Conservation (phyloP, 2,888 invertebrate species). For the Eupithecia exiguata region DNA sequence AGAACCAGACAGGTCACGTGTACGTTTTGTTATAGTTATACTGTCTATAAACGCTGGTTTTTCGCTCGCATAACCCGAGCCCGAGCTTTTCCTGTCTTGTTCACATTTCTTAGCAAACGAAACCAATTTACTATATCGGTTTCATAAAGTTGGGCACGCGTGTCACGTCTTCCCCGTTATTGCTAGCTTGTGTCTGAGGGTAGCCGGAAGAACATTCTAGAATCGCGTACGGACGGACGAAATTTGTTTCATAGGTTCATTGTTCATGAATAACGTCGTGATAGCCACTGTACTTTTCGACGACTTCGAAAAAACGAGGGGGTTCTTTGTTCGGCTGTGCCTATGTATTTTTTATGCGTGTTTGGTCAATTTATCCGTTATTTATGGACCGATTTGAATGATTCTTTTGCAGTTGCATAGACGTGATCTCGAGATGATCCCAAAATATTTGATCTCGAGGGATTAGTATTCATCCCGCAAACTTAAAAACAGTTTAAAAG, state of each 20-base stretch:
- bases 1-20: not conserved
- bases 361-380: too few relatives aligned
- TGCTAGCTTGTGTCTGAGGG: constrained; percentile 24
- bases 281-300: not conserved
- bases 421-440: too few relatives aligned
- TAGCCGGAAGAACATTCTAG: constrained; percentile 3
- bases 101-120: constrained; percentile 50
- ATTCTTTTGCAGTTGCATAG: too few relatives aligned
- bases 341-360: too few relatives aligned
- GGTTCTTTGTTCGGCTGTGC: too few relatives aligned
- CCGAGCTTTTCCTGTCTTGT: constrained; percentile 13
- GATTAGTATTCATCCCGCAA: too few relatives aligned
- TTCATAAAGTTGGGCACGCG: constrained; percentile 49
- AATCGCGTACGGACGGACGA: not conserved
- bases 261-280: constrained; percentile 1
- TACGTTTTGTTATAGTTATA: not conserved
- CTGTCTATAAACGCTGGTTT: not conserved
- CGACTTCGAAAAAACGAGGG: too few relatives aligned
- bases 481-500: too few relatives aligned
- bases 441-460: too few relatives aligned
- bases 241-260: constrained; percentile 7
- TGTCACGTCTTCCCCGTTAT: constrained; percentile 30
- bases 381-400: too few relatives aligned
- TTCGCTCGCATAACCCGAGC: not conserved
- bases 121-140: constrained; percentile 54